phyloP scores from a whole-genome alignment of 2,113 vertebrate species.

The Erinaceus europaeus region DNA sequence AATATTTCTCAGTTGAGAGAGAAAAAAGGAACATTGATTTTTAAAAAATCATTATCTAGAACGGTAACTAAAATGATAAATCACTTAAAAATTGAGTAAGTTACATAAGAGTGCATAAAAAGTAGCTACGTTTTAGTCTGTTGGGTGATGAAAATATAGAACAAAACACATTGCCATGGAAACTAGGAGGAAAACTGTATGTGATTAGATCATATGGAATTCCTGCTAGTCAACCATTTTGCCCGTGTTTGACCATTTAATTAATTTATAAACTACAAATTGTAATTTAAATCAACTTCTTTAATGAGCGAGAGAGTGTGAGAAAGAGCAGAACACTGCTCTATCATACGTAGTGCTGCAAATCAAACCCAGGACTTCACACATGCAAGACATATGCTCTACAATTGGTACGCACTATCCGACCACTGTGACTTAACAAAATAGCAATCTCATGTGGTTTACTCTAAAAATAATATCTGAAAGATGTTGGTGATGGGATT shows the following conservation, averaged over 20 bases:
- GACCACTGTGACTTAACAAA: no score
- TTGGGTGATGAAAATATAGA: background rate
- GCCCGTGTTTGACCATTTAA: background rate
- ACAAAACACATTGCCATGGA: background rate
- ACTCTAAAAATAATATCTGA: background rate
- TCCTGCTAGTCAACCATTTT: background rate
- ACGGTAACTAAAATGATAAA: background rate
- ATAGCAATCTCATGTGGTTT: background rate
- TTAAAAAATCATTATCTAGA: background rate
- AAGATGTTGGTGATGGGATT: background rate
- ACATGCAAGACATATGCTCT: no score
- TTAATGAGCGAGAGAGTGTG: no score
- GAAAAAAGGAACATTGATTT: background rate
- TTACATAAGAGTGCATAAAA: slow-evolving; percentile 1
- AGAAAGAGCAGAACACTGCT: no score
- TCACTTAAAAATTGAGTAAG: background rate
- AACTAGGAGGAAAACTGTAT: background rate
- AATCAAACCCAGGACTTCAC: no score
- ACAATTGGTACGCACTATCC: no score
- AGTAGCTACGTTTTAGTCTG: background rate
- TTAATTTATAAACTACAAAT: no score
- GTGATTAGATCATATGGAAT: background rate
- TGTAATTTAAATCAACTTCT: no score
- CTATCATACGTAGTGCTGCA: no score
- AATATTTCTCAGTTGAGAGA: background rate